Conservation (phyloP, 2,113 vertebrate genomes). For the Illadopsis cleaveri region DNA sequence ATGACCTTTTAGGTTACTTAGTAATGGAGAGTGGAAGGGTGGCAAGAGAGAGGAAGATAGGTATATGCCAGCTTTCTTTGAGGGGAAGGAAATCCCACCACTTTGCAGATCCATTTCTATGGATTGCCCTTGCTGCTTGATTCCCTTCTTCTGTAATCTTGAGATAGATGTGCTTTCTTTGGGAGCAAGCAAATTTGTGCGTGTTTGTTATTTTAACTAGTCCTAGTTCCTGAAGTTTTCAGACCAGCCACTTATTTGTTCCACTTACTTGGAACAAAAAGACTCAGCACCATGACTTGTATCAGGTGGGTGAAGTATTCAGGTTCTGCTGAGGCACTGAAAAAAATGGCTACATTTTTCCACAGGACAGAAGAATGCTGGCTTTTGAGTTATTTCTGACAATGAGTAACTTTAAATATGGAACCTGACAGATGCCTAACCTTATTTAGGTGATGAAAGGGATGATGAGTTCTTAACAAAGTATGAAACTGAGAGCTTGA, state of each 20-base stretch:
- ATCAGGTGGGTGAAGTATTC: background rate
- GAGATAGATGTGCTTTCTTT: background rate
- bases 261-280: background rate
- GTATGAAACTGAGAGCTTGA: background rate
- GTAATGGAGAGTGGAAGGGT: background rate
- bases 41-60: background rate
- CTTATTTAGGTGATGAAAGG: background rate
- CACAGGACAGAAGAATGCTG: background rate
- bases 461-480: background rate
- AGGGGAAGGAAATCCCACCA: background rate
- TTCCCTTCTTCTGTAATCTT: background rate
- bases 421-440: background rate
- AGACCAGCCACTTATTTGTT: background rate
- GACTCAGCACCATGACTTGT: background rate
- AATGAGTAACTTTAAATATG: background rate
- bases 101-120: background rate
- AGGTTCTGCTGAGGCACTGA: background rate
- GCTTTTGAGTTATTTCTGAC: conserved; percentile 16
- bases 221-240: background rate
- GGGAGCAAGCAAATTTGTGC: background rate
- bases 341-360: background rate
- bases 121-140: background rate
- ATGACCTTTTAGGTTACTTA: background rate
- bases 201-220: background rate
- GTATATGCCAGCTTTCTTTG: background rate